Base-by-base conservation (phyloP, 2,113 vertebrate genomes). In the Apteryx owenii region DNA sequence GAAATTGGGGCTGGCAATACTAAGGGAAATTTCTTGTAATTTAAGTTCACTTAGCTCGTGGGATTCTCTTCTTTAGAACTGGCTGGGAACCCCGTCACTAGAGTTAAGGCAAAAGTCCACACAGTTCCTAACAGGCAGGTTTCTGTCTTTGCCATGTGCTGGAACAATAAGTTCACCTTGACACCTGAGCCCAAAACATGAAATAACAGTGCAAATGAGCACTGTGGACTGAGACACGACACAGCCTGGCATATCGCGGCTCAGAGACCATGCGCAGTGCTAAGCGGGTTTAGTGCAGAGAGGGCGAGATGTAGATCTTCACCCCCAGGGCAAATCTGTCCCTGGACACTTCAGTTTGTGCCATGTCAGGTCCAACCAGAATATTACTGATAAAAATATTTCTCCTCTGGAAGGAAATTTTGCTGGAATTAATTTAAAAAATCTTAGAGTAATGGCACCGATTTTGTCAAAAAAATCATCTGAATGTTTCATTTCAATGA, bases 221-320 rank as follows among this genome's bases (percentile, higher is more conserved):
- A 42, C 14, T 22, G 21, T 2, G 75, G 80, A 6, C 5, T 0
- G 2, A 80, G 23, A 17, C 42, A 31, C 31, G 69, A 36, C 44
- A 3, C 44, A 50, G 22, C n/a, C 56, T 68, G 64, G 21, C 29
- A 9, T 21, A 29, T 25, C 0, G 2, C 10, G 15, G n/a, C 3
- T 58, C 2, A 2, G 64, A 60, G 12, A 11, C 54, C 29, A 6
- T 8, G 31, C 9, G 15, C 54, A 29, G 28, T 48, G 8, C 70
- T 40, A 8, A 44, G 33, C 29, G 62, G n/a, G 19, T 8, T 58
- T 46, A 48, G 10, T 17, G 29, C 38, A 80, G 18, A 66, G 42
- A 72, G 62, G 3, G 23, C 33, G 58, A 54, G 83, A 72, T 12
- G 29, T 10, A 50, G 68, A 90, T 33, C 70, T 14, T 79, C 76